A percentile compares a stretch with the other conserved stretches of the same genome.
phyloP scores from a whole-genome alignment of 2,797 vertebrate genomes.

The Alcedo quadribrachys region DNA sequence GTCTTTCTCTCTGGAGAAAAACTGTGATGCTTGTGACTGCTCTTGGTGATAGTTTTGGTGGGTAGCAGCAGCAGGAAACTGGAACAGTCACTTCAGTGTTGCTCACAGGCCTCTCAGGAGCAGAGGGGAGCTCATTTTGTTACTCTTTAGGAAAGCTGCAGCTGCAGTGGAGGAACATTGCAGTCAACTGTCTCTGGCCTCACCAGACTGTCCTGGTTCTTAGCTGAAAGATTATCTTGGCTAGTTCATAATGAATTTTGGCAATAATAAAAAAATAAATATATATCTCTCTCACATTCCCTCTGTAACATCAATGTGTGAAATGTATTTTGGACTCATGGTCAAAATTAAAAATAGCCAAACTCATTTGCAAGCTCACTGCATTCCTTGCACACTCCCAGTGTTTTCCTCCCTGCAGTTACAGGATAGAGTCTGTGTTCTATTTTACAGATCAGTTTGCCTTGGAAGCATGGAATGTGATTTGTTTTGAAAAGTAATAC shows the following conservation, averaged over 20 bases:
- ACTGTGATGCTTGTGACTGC: not conserved
- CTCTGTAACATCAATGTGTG: not conserved
- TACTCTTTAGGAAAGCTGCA: not conserved
- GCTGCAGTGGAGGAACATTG: not conserved
- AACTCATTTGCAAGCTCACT: not conserved
- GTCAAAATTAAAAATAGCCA: not conserved
- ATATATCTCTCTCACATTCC: not conserved
- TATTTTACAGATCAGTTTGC: slow-evolving; percentile 31
- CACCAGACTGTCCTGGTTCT: not conserved
- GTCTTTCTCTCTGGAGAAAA: not conserved
- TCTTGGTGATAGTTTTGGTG: not conserved
- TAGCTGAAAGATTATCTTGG: not conserved
- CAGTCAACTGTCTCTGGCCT: not conserved
- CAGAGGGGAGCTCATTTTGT: not conserved
- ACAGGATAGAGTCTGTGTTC: not conserved
- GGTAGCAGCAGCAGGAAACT: not conserved
- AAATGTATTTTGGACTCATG: not conserved
- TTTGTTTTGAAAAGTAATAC: slow-evolving; percentile 51
- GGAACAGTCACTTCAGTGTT: not conserved
- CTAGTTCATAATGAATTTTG: not conserved
- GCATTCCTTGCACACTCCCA: accelerated
- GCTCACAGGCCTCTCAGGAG: not conserved
- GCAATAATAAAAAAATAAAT: not conserved
- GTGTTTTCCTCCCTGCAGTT: not conserved
- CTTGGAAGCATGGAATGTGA: not conserved